Base-by-base conservation (phyloP, 2,113 vertebrate genomes). In the Oophaga pumilio region DNA sequence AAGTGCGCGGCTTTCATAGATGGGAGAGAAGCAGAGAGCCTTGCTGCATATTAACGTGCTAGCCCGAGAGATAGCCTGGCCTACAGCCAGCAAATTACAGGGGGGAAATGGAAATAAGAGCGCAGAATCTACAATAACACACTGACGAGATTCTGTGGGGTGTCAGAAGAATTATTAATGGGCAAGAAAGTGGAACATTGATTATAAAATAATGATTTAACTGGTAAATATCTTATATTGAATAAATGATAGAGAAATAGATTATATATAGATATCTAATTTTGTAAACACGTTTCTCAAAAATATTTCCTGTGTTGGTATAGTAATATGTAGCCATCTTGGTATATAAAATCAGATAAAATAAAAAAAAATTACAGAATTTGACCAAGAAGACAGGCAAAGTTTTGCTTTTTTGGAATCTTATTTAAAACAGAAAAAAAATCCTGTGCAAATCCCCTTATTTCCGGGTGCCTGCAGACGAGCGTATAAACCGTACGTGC, bases 1-100 rank as follows among this genome's bases (percentile, higher is more conserved):
- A 97, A 96, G 94, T 95, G 93, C 89, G 94, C 93, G 92, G 93
- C 95, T 94, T 93, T 95, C 94, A 94, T 95, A 96, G 95, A 93
- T 93, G 93, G 94, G 92, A 92, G 91, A 93, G 92, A 90, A 92
- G 89, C 90, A 91, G 85, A 91, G 91, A 93, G 92, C 92, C 94
- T 90, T 91, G 87, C 91, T 0, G 12, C 91, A 88, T 91, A 90
- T 93, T 92, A 93, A 95, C 89, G 91, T 89, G 91, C 93, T 91
- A 91, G 71, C 64, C 88, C 90, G 89, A 94, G 93, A 93, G 92
- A 91, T 86, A 89, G 91, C 91, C 83, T 95, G 94, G 95, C 95
- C 94, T 91, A 92, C 82, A 91, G 94, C 95, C 96, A 96, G 88
- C 90, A 94, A 95, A 93, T 92, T 89, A 92, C 92, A 95, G 91